Evolutionary conservation across 1,140 invertebrate genomes (phyloP).

Genomic region (Helicorthomorpha holstii): DNA sequence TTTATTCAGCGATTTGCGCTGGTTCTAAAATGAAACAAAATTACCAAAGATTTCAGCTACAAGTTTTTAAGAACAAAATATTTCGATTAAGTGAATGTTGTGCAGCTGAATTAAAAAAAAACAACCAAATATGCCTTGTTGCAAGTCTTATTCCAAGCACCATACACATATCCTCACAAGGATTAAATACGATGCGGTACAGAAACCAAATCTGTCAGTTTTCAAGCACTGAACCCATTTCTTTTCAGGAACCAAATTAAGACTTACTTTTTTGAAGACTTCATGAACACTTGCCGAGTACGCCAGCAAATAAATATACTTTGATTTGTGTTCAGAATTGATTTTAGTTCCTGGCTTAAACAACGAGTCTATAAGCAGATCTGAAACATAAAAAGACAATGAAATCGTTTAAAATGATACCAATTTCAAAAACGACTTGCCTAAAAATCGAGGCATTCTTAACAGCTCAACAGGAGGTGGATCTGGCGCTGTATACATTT

Average conservation of each 20-base stretch:
- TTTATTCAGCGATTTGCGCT: conserved; percentile 26
- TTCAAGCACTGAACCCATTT: too few species aligned
- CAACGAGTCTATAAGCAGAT: conserved; percentile 79
- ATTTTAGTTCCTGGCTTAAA: conserved; percentile 86
- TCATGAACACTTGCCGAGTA: conserved; percentile 91
- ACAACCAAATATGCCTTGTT: background rate
- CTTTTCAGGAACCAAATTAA: too few species aligned
- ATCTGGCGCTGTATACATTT: conserved; percentile 71
- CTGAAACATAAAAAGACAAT: conserved; percentile 31
- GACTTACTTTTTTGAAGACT: conserved; percentile 45
- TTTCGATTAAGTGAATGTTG: too few species aligned
- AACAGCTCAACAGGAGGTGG: conserved; percentile 89
- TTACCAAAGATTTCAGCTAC: too few species aligned
- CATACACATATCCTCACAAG: conserved; percentile 5
- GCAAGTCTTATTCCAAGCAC: background rate
- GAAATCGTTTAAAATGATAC: conserved; percentile 1
- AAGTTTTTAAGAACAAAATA: too few species aligned
- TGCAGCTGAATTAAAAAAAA: too few species aligned
- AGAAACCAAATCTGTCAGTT: too few species aligned
- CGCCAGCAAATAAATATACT: conserved; percentile 88
- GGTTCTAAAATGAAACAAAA: conserved; percentile 6
- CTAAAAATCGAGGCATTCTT: conserved; percentile 82
- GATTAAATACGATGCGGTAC: too few species aligned
- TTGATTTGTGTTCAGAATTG: conserved; percentile 91
- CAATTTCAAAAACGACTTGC: conserved; percentile 27